A percentile compares a stretch with the other conserved stretches of the same genome.
phyloP scores from a whole-genome alignment of 2,113 vertebrate genomes.

The Phyllopteryx taeniolatus region DNA sequence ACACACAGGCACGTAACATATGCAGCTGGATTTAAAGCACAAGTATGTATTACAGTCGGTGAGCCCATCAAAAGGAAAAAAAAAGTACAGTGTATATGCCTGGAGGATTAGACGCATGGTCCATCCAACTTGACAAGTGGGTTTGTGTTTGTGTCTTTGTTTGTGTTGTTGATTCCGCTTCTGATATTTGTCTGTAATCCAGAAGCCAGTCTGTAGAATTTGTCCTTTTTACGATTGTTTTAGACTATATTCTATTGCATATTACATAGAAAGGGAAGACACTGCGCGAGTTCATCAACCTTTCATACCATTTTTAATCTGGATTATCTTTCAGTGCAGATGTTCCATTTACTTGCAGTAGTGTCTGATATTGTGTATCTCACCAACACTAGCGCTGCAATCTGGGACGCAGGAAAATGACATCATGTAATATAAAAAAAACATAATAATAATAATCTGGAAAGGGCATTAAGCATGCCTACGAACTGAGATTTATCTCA shows the following conservation, averaged over 20 bases:
- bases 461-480: conserved; percentile 46
- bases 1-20: conserved; percentile 7
- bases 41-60: conserved; percentile 22
- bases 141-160: conserved; percentile 45
- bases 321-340: conserved; percentile 9
- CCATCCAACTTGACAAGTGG: conserved; percentile 40
- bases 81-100: conserved; percentile 3
- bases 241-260: neutral
- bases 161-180: conserved; percentile 9
- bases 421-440: conserved; percentile 25
- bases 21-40: conserved; percentile 25
- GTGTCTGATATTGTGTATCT: conserved; percentile 15
- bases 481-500: conserved; percentile 51
- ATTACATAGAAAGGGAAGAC: neutral
- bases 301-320: conserved; percentile 16
- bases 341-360: conserved; percentile 20
- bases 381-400: conserved; percentile 5
- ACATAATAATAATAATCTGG: conserved; percentile 34
- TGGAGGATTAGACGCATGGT: conserved; percentile 34
- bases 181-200: conserved; percentile 30
- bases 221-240: neutral
- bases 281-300: neutral
- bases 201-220: conserved; percentile 10
- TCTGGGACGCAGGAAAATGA: conserved; percentile 27
- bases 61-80: conserved; percentile 25